These are phyloP conservation scores for Apodemia hepburni DNA, from an alignment of 2,888 invertebrate species.

Conservation along the genomic window DNA sequence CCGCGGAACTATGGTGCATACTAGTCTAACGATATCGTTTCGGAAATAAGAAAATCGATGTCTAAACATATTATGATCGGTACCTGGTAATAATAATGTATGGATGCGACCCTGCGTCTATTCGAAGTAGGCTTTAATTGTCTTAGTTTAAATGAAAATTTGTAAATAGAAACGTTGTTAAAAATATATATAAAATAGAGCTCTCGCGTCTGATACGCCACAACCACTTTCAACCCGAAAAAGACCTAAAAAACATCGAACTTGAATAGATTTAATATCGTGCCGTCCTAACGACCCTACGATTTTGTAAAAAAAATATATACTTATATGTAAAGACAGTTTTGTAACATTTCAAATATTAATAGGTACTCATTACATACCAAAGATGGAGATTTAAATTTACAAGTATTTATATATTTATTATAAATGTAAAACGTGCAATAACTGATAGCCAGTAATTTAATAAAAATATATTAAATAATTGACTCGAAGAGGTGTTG, in stretches of 20 bases:
- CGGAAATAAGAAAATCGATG: conserved; percentile 53
- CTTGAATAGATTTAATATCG: conserved; percentile 77
- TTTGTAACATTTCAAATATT: conserved; percentile 79
- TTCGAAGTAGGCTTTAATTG: conserved; percentile 78
- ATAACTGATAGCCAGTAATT: conserved; percentile 79
- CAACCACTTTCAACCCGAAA: conserved; percentile 51
- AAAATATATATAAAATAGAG: conserved; percentile 39
- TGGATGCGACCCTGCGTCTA: conserved; percentile 78
- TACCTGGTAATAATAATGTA: conserved; percentile 76
- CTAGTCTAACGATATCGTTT: conserved; percentile 63
- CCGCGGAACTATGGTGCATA: conserved; percentile 72
- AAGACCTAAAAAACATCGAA: conserved; percentile 77
- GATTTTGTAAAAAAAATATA: conserved; percentile 77
- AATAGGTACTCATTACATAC: conserved; percentile 77
- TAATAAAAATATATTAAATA: conserved; percentile 73
- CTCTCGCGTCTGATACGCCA: conserved; percentile 55
- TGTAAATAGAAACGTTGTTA: conserved; percentile 69
- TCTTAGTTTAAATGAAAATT: conserved; percentile 77
- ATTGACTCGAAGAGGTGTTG: conserved; percentile 70
- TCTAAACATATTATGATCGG: conserved; percentile 71
- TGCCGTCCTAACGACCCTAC: conserved; percentile 80
- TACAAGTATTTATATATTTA: conserved; percentile 81
- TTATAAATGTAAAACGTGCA: conserved; percentile 80
- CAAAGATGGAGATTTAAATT: conserved; percentile 75
- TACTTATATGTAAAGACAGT: conserved; percentile 73